Conservation (phyloP, 2,113 vertebrate species). For the Leuciscus idus region DNA sequence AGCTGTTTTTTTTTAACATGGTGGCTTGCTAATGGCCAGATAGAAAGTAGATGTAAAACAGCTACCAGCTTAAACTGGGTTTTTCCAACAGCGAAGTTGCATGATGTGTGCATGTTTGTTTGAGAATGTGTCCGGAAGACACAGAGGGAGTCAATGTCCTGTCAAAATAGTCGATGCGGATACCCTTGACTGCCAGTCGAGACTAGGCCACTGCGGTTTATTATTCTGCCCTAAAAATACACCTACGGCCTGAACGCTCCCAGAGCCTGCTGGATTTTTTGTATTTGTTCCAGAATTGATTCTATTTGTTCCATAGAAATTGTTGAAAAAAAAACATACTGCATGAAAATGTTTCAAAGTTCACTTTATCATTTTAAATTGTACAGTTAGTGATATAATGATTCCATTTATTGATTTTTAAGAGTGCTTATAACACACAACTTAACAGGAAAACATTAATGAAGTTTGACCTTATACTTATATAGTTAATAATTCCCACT, state of each 20-base stretch:
- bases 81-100: background rate
- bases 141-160: constrained; percentile 54
- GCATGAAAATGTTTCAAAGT: background rate
- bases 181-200: constrained; percentile 67
- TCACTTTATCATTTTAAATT: background rate
- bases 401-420: background rate
- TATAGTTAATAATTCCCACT: constrained; percentile 49
- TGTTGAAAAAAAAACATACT: background rate
- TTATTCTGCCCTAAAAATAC: constrained; percentile 73
- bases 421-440: constrained; percentile 6
- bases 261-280: constrained; percentile 1
- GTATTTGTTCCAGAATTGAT: background rate
- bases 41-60: too few relatives aligned
- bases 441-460: constrained; percentile 32
- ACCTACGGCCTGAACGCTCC: background rate
- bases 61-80: background rate
- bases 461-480: background rate
- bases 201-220: constrained; percentile 66
- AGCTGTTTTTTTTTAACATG: background rate
- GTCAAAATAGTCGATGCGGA: constrained; percentile 69
- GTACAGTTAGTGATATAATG: background rate
- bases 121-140: constrained; percentile 36
- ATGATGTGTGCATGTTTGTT: background rate
- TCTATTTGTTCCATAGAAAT: background rate
- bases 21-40: background rate